These are phyloP conservation scores for Lasioglossum malachurum DNA, from an alignment of 2,888 invertebrate genomes.

Conservation along the genomic window DNA sequence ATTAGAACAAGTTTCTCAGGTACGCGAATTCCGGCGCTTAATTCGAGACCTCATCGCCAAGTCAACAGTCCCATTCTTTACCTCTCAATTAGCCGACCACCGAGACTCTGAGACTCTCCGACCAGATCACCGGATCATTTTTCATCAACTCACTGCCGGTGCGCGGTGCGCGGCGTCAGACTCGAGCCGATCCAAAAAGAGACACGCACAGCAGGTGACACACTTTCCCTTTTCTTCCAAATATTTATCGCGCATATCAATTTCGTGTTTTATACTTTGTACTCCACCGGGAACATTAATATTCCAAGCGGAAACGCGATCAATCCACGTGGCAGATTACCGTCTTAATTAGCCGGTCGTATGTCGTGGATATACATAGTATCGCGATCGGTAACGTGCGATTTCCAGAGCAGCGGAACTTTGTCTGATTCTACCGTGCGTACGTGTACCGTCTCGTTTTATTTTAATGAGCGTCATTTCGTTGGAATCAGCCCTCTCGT, in stretches of 20 bases:
- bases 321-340: background rate
- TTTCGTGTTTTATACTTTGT: background rate
- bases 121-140: background rate
- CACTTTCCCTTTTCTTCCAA: slow-evolving; percentile 12
- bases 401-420: slow-evolving; percentile 9
- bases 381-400: slow-evolving; percentile 27
- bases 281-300: background rate
- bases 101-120: background rate
- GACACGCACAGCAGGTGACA: background rate
- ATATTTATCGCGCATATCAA: slow-evolving; percentile 5
- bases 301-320: background rate
- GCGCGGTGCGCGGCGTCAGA: background rate
- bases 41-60: background rate
- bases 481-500: background rate
- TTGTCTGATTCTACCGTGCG: background rate
- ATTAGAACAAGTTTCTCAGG: background rate
- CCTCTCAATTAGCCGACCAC: background rate
- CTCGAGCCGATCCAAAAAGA: background rate
- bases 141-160: background rate
- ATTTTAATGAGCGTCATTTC: background rate
- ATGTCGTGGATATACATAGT: background rate
- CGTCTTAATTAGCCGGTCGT: slow-evolving; percentile 28
- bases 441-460: background rate
- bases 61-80: background rate
- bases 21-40: background rate